Evolutionary conservation across 2,113 vertebrate species (phyloP).

Genomic region (Tinamus guttatus): DNA sequence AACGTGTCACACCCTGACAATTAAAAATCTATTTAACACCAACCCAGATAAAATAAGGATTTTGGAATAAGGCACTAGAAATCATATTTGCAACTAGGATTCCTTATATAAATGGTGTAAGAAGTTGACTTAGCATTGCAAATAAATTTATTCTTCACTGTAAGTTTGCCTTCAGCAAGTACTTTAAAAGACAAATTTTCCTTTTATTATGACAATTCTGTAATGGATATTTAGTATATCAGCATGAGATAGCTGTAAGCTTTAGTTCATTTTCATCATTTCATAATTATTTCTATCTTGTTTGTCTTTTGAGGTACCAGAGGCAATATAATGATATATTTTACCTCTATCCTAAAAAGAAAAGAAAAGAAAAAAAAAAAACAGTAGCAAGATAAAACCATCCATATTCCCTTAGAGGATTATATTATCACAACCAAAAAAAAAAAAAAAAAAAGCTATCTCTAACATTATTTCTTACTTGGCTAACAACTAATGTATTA

Average conservation of each 20-base stretch:
- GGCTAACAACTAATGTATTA: background rate
- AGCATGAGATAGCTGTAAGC: background rate
- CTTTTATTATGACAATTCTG: background rate
- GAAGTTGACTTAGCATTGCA: background rate
- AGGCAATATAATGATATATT: background rate
- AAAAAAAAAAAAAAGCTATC: background rate
- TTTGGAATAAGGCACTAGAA: background rate
- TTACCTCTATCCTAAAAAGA: background rate
- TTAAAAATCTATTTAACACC: conserved; percentile 44
- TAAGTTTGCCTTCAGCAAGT: conserved; percentile 1
- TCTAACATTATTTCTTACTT: background rate
- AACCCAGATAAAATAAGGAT: conserved; percentile 23
- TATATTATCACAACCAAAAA: background rate
- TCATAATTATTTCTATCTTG: background rate
- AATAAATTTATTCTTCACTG: background rate
- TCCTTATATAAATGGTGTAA: background rate
- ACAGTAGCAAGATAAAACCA: background rate
- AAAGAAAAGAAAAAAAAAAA: background rate
- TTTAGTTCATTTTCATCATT: background rate
- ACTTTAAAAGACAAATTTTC: background rate
- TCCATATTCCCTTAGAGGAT: background rate
- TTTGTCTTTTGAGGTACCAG: background rate
- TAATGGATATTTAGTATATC: conserved; percentile 9
- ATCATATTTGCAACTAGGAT: background rate
- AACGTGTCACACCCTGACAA: conserved; percentile 35